phyloP scores from a whole-genome alignment of 2,888 invertebrate genomes.

The Drosophila leonis region DNA sequence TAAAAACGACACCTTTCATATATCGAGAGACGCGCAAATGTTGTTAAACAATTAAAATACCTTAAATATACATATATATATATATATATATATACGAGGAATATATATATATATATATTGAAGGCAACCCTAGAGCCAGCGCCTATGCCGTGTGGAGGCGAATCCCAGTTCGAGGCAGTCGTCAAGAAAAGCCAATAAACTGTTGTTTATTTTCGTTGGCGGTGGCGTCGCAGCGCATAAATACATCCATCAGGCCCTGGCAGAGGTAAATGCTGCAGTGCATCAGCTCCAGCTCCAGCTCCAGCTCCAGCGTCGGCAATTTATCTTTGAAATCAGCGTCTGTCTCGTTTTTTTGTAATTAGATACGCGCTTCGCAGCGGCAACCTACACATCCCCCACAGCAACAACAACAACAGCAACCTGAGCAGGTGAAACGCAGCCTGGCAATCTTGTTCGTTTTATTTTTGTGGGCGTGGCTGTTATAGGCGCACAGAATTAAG shows the following conservation, averaged over 20 bases:
- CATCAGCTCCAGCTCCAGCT: slow-evolving; percentile 19
- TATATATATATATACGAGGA: slow-evolving; percentile 20
- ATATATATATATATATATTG: background rate
- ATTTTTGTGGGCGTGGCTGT: slow-evolving; percentile 67
- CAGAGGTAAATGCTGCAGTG: slow-evolving; percentile 43
- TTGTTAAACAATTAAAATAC: slow-evolving; percentile 79
- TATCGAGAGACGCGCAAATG: slow-evolving; percentile 54
- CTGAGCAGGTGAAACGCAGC: slow-evolving; percentile 51
- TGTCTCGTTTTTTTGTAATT: slow-evolving; percentile 76
- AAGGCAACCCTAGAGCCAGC: background rate
- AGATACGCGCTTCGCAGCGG: slow-evolving; percentile 65
- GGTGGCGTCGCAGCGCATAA: slow-evolving; percentile 58
- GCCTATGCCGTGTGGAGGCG: slow-evolving; percentile 12
- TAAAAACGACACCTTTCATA: slow-evolving; percentile 68
- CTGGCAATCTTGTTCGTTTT: slow-evolving; percentile 50
- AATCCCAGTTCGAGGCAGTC: slow-evolving; percentile 20
- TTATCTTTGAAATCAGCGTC: slow-evolving; percentile 80
- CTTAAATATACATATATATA: slow-evolving; percentile 35
- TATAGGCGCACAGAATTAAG: slow-evolving; percentile 70
- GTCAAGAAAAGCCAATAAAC: slow-evolving; percentile 69
- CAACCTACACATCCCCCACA: slow-evolving; percentile 68
- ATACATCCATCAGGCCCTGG: slow-evolving; percentile 67
- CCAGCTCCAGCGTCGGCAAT: slow-evolving; percentile 65
- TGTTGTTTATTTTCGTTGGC: slow-evolving; percentile 75
- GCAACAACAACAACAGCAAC: slow-evolving; percentile 17